Evolutionary conservation across 2,113 vertebrate species (phyloP).

Genomic region (Cynoglossus semilaevis): DNA sequence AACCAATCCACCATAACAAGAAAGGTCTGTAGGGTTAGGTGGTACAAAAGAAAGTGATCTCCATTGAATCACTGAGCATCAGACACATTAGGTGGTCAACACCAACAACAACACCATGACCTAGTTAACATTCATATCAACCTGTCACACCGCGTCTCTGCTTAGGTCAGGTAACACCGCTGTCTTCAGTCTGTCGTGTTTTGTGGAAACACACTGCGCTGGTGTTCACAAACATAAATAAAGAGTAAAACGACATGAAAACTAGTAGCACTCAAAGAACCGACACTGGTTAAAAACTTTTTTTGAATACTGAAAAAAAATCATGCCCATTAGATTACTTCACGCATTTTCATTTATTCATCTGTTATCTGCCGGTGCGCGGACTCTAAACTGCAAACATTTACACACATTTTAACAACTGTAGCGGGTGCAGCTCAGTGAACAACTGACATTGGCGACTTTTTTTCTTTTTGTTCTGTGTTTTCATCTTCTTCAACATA

Average conservation of each 20-base stretch:
- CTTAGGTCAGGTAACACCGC: background rate
- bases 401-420: slow-evolving; percentile 22
- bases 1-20: no score
- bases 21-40: no score
- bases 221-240: slow-evolving; percentile 11
- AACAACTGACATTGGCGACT: slow-evolving; percentile 25
- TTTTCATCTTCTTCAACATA: background rate
- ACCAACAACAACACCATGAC: slow-evolving; percentile 55
- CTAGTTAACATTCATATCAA: slow-evolving; percentile 67
- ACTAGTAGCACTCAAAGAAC: no score
- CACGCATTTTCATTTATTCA: no score
- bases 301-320: no score
- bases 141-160: slow-evolving; percentile 40
- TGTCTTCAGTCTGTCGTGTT: slow-evolving; percentile 13
- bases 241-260: slow-evolving; percentile 23
- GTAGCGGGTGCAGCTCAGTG: slow-evolving; percentile 29
- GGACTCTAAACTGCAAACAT: no score
- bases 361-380: no score
- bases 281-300: no score
- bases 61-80: slow-evolving; percentile 35
- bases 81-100: slow-evolving; percentile 25
- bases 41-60: no score
- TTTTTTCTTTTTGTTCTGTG: slow-evolving; percentile 9
- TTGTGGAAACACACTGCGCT: background rate
- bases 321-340: no score